Percentiles rank a stretch among this genome's conserved stretches.
phyloP scores from a whole-genome alignment of 2,113 vertebrate species.

The Thryonomys swinderianus region DNA sequence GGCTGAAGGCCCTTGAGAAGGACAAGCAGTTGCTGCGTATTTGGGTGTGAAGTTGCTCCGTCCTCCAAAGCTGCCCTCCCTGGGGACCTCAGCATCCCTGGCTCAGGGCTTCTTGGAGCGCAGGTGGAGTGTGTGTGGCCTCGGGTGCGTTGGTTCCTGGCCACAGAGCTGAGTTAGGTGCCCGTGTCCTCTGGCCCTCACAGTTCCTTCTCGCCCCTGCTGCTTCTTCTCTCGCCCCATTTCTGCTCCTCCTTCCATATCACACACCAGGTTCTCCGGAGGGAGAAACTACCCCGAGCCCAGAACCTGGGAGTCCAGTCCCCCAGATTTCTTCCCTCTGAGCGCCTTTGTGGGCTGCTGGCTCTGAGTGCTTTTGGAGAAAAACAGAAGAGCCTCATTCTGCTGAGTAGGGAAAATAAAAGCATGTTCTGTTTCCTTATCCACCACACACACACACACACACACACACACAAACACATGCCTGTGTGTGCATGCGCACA shows the following conservation, averaged over 20 bases:
- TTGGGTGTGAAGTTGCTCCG: neutral
- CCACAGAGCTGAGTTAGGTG: neutral
- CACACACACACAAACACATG: neutral
- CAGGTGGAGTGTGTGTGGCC: neutral
- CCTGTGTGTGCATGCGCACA: neutral
- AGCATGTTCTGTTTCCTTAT: conserved; percentile 53
- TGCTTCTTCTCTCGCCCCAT: neutral
- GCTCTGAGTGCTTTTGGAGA: conserved; percentile 53
- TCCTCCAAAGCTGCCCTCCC: neutral
- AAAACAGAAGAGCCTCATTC: conserved; percentile 62
- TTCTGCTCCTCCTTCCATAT: neutral
- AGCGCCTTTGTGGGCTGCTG: neutral
- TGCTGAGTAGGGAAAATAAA: conserved; percentile 58
- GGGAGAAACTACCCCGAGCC: neutral
- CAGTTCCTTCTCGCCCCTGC: neutral
- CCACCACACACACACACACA: neutral
- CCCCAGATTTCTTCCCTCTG: neutral
- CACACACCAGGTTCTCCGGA: neutral
- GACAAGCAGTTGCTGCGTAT: neutral
- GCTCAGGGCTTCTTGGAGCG: conserved; percentile 7
- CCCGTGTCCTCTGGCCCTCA: neutral
- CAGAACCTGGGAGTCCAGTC: neutral
- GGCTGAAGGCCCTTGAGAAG: neutral
- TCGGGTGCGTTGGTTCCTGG: neutral
- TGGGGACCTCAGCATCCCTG: neutral